Percentiles rank a stretch among this genome's conserved stretches.
These are phyloP conservation scores for Sebastes paucispinis DNA, from an alignment of 2,797 vertebrate genomes.

Conservation along the genomic window DNA sequence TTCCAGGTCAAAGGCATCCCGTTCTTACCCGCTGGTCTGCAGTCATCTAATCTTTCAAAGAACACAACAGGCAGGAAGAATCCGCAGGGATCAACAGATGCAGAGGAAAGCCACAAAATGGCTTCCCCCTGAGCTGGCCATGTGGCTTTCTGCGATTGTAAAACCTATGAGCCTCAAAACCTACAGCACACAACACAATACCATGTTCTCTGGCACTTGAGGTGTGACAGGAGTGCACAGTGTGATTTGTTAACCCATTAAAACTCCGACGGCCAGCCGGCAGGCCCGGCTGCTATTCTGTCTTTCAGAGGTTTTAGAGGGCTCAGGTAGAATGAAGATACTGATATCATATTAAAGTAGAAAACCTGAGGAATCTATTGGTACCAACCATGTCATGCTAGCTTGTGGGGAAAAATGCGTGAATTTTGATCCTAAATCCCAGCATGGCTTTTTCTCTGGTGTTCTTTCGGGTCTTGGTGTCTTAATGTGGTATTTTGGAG, in stretches of 20 bases:
- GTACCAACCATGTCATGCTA: too few relatives aligned
- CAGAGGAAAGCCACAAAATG: conserved; percentile 63
- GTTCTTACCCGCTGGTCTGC: conserved; percentile 74
- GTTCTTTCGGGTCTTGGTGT: too few relatives aligned
- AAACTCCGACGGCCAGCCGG: too few relatives aligned
- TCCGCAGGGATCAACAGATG: conserved; percentile 69
- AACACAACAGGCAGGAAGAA: conserved; percentile 68
- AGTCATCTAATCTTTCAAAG: conserved; percentile 78
- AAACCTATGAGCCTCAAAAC: conserved; percentile 50
- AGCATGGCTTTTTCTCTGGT: too few relatives aligned
- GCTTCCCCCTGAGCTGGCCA: conserved; percentile 55
- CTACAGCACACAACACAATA: not conserved
- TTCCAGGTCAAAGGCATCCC: conserved; percentile 54
- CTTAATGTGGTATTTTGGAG: too few relatives aligned
- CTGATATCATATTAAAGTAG: too few relatives aligned
- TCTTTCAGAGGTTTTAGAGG: too few relatives aligned
- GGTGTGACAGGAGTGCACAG: not conserved
- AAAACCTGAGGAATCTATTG: too few relatives aligned
- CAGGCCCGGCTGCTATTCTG: too few relatives aligned
- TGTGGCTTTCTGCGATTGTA: conserved; percentile 46
- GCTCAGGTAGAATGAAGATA: too few relatives aligned
- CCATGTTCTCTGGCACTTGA: not conserved
- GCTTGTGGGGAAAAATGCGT: too few relatives aligned
- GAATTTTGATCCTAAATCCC: too few relatives aligned
- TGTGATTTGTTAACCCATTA: not conserved